Percentiles rank a stretch among this genome's conserved stretches.
Conservation (phyloP, 2,113 vertebrate genomes). For the Halichoerus grypus region DNA sequence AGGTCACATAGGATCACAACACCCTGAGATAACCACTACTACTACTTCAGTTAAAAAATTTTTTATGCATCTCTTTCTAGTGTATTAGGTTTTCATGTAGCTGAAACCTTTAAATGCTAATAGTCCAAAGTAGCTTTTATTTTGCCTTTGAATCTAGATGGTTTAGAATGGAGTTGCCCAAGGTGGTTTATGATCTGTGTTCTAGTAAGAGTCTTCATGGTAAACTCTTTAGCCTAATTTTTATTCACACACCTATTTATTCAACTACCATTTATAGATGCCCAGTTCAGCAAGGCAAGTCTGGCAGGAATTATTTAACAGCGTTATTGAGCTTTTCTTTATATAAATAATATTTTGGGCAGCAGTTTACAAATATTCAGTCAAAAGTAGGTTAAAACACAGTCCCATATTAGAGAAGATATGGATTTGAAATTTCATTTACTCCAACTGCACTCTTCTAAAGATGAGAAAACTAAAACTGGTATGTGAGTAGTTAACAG, state of each 20-base stretch:
- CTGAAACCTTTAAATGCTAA: background rate
- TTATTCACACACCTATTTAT: constrained; percentile 15
- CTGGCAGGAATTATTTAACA: background rate
- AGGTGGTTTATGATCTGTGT: background rate
- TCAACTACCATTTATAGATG: constrained; percentile 4
- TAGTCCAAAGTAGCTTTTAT: background rate
- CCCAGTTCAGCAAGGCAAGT: background rate
- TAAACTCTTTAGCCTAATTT: constrained; percentile 13
- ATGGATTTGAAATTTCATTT: constrained; percentile 31
- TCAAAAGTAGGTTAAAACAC: background rate
- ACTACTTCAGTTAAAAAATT: background rate
- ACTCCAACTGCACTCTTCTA: constrained; percentile 27
- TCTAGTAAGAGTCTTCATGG: background rate
- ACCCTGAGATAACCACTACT: background rate
- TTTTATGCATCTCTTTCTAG: background rate
- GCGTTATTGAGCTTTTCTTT: background rate
- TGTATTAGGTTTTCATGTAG: background rate
- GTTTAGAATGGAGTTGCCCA: background rate
- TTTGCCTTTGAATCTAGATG: background rate
- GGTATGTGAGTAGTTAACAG: background rate
- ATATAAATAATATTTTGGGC: constrained; percentile 8
- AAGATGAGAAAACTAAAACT: background rate
- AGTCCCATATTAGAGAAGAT: constrained; percentile 2
- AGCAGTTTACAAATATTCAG: background rate
- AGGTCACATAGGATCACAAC: background rate